These are phyloP conservation scores for Cottus gobio DNA, from an alignment of 2,113 vertebrate species.

Conservation along the genomic window DNA sequence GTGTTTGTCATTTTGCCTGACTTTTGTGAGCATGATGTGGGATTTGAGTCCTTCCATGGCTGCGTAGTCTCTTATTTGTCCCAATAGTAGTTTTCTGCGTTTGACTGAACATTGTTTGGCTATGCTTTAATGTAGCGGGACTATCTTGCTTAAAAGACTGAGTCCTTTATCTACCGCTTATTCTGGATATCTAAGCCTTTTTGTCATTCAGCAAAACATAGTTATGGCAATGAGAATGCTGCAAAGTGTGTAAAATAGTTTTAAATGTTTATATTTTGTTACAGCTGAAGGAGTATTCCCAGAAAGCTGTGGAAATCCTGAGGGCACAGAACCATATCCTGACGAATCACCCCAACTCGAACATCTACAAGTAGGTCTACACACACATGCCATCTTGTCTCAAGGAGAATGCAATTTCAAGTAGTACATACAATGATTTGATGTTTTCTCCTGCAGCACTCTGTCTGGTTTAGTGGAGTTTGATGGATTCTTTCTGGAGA, in stretches of 20 bases:
- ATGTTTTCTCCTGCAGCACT: slow-evolving; percentile 82
- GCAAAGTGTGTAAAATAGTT: background rate
- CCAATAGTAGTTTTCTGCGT: background rate
- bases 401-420: background rate
- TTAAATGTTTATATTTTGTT: slow-evolving; percentile 28
- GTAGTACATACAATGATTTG: background rate
- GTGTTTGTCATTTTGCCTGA: background rate
- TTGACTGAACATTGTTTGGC: background rate
- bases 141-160: background rate
- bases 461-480: slow-evolving; percentile 97
- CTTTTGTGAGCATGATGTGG: background rate
- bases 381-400: background rate
- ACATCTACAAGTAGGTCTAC: slow-evolving; percentile 96
- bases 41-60: background rate
- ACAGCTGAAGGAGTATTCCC: slow-evolving; percentile 97
- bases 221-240: background rate
- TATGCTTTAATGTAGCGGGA: background rate
- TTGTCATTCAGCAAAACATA: background rate
- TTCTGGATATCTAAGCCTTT: background rate
- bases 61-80: background rate
- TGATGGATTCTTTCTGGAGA: slow-evolving; percentile 97
- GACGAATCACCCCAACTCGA: slow-evolving; percentile 98
- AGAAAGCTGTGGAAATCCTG: slow-evolving; percentile 97
- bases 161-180: background rate
- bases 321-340: slow-evolving; percentile 97